These are phyloP conservation scores for Drosophila maculinotata DNA, from an alignment of 2,888 invertebrate species.

Conservation along the genomic window DNA sequence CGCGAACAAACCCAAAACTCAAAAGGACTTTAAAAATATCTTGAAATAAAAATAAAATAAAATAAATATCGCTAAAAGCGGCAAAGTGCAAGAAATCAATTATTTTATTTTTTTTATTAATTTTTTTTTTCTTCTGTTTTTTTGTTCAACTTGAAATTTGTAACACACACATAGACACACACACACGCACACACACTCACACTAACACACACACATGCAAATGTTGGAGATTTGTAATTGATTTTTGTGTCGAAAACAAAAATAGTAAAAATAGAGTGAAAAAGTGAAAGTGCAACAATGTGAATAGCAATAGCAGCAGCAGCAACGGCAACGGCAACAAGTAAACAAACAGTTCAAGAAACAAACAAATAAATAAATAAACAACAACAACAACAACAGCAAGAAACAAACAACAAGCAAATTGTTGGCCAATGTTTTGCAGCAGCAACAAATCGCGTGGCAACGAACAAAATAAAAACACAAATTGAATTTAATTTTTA, in stretches of 20 bases:
- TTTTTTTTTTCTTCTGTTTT: slow-evolving; percentile 17
- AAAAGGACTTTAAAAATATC: slow-evolving; percentile 27
- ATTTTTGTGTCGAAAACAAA: slow-evolving; percentile 48
- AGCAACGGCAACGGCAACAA: slow-evolving; percentile 32
- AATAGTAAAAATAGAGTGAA: slow-evolving; percentile 57
- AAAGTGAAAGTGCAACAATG: slow-evolving; percentile 78
- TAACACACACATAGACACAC: slow-evolving; percentile 16
- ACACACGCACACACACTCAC: slow-evolving; percentile 4
- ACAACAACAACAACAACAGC: slow-evolving; percentile 13
- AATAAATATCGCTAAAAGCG: slow-evolving; percentile 22
- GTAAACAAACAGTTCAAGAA: slow-evolving; percentile 26
- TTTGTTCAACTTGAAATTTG: slow-evolving; percentile 15
- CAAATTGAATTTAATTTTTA: slow-evolving; percentile 18
- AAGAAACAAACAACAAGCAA: not conserved
- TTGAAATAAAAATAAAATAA: not conserved
- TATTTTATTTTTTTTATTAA: slow-evolving; percentile 5
- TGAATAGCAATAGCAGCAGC: slow-evolving; percentile 36
- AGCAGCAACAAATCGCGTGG: slow-evolving; percentile 8
- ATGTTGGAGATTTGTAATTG: slow-evolving; percentile 43
- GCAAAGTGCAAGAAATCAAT: slow-evolving; percentile 22
- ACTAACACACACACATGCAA: slow-evolving; percentile 30
- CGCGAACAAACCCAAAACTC: slow-evolving; percentile 31
- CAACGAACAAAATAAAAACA: slow-evolving; percentile 1
- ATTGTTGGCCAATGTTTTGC: slow-evolving; percentile 29
- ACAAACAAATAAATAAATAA: slow-evolving; percentile 31